A percentile compares a stretch with the other conserved stretches of the same genome.
Conservation (phyloP, 1,140 invertebrate genomes). For the Sycobia sp. region DNA sequence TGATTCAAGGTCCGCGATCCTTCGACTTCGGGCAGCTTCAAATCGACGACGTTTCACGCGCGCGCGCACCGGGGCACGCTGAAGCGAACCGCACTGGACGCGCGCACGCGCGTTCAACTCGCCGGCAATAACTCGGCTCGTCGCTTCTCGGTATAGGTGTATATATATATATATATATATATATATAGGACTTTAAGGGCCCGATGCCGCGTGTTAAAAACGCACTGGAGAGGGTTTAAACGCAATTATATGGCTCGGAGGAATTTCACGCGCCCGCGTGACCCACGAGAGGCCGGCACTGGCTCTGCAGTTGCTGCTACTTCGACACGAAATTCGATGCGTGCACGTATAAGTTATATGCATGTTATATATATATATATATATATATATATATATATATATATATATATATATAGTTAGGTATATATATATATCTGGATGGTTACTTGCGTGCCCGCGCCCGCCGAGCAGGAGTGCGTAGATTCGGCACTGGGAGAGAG, state of each 20-base stretch:
- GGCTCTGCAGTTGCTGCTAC: no score
- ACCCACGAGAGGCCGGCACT: no score
- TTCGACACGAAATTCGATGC: not conserved
- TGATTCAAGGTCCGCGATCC: conserved; percentile 9
- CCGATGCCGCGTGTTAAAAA: conserved; percentile 9
- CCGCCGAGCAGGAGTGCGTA: not conserved
- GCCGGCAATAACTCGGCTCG: conserved; percentile 6
- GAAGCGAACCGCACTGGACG: not conserved
- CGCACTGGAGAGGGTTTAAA: conserved; percentile 6
- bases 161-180: no score
- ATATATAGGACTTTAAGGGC: conserved; percentile 10
- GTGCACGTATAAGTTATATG: no score
- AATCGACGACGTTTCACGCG: no score
- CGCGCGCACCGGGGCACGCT: not conserved
- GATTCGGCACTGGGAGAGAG: conserved; percentile 1
- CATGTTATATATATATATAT: no score
- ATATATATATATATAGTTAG: no score
- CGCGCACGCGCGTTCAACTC: no score
- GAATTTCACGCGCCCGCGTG: conserved; percentile 17
- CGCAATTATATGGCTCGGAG: conserved; percentile 24
- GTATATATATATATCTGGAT: no score
- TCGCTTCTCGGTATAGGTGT: no score
- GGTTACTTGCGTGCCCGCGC: not conserved
- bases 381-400: no score
- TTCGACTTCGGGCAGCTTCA: conserved; percentile 5